Evolutionary conservation across 2,113 vertebrate species (phyloP).

Genomic region (Bolborhynchus lineola): DNA sequence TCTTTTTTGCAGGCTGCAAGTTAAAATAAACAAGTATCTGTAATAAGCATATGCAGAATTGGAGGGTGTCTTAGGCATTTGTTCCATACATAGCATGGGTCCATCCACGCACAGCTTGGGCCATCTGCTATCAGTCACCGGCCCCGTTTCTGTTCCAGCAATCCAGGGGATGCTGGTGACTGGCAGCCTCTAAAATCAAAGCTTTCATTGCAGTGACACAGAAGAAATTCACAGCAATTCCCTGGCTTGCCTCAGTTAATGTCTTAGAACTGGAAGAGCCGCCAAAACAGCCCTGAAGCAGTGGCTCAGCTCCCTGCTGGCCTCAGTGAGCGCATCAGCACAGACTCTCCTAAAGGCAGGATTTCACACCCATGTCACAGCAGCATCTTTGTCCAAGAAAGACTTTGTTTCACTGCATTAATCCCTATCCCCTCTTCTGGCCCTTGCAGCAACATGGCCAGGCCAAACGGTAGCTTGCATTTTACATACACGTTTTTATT

Average conservation of each 20-base stretch:
- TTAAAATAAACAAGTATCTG: not conserved
- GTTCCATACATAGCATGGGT: not conserved
- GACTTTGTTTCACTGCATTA: not conserved
- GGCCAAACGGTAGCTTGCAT: not conserved
- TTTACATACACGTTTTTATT: not conserved
- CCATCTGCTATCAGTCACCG: not conserved
- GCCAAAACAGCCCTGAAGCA: not conserved
- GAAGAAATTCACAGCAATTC: not conserved
- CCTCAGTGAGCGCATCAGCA: not conserved
- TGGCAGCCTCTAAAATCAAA: not conserved
- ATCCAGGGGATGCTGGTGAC: not conserved
- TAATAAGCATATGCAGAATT: not conserved
- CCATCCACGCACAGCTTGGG: not conserved
- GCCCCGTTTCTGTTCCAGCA: not conserved
- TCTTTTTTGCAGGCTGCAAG: conserved; percentile 91
- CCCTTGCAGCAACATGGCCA: not conserved
- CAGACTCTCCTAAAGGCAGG: not conserved
- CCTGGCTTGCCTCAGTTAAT: not conserved
- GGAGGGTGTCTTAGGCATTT: not conserved
- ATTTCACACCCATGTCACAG: not conserved
- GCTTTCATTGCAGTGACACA: not conserved
- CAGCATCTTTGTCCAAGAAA: not conserved
- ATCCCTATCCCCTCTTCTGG: not conserved
- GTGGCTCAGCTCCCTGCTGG: not conserved
- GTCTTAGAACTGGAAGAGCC: not conserved